Evolutionary conservation across 2,797 vertebrate species (phyloP), one percentile per base, ranked within the genome.

Genomic region (Holocentrus rufus): DNA sequence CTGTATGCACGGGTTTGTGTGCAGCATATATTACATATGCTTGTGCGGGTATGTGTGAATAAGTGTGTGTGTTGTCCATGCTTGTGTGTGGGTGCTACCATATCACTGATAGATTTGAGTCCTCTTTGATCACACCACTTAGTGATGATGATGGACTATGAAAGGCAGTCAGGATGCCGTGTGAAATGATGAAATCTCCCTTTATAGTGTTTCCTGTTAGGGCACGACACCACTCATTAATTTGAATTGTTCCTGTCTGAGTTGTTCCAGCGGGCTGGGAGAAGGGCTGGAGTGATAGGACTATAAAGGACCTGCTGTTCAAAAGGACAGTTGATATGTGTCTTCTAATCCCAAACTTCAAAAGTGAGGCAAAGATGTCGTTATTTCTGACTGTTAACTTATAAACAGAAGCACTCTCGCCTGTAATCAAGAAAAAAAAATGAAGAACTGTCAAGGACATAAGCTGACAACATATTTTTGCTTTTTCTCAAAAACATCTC

Each of bases 131-230:
- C 77, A 76, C 76, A 69, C 68, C 49, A 59, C 77, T 61, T 3
- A 17, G 55, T 85, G 87, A 88, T 5, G 59, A 69, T 86, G 84
- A 88, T 89, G 58, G 56, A 81, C 68, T 74, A 46, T 90, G 87
- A 90, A 75, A 83, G 85, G 75, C 52, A 65, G 77, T 6, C 50
- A 66, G 57, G 54, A 79, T 62, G 79, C 64, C 46, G 54, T 55
- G 60, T 76, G 57, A 82, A 81, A 82, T 85, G 87, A 89, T 87
- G 82, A 88, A 88, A 88, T 83, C 61, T 83, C 69, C 74, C 81
- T 86, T 87, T 81, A 85, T 85, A 80, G 79, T 79, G 68, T 86
- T 87, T 87, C 82, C 72, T 90, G 88, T 88, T 74, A 85, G 87
- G 87, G 77, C 84, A 70, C 57, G 84, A 85, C 88, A 89, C 80